These are phyloP conservation scores for Heliconius cydno DNA, from an alignment of 2,888 invertebrate genomes.

Conservation along the genomic window DNA sequence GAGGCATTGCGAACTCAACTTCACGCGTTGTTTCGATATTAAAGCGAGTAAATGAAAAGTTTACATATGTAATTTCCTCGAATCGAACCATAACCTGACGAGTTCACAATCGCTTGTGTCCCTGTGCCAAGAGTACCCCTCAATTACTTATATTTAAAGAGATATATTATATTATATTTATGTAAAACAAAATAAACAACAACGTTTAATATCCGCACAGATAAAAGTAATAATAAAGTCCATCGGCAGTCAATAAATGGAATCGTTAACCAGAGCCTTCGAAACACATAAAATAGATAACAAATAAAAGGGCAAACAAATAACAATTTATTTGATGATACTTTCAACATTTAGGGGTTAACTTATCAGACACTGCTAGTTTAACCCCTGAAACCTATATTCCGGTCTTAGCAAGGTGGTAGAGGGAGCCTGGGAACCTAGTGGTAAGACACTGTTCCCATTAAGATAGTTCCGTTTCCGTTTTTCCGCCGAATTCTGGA, in stretches of 20 bases:
- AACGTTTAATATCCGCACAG: constrained; percentile 9
- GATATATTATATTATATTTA: neutral
- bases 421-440: too few relatives aligned
- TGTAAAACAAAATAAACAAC: neutral
- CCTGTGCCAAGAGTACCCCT: neutral
- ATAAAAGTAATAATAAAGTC: constrained; percentile 22
- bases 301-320: constrained; percentile 13
- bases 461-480: too few relatives aligned
- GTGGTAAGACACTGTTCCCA: too few relatives aligned
- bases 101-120: too few relatives aligned
- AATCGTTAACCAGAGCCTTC: constrained; percentile 28
- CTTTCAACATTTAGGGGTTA: neutral
- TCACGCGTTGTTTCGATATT: too few relatives aligned
- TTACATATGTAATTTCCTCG: too few relatives aligned
- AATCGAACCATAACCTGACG: too few relatives aligned
- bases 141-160: neutral
- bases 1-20: too few relatives aligned
- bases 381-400: neutral
- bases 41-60: too few relatives aligned
- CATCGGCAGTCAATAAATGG: constrained; percentile 29
- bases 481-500: too few relatives aligned
- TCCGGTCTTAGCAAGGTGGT: too few relatives aligned
- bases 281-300: constrained; percentile 24
- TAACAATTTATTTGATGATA: neutral
- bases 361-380: neutral